Conservation (phyloP, 2,797 vertebrate genomes). For the Hypotaenidia okinawae region DNA sequence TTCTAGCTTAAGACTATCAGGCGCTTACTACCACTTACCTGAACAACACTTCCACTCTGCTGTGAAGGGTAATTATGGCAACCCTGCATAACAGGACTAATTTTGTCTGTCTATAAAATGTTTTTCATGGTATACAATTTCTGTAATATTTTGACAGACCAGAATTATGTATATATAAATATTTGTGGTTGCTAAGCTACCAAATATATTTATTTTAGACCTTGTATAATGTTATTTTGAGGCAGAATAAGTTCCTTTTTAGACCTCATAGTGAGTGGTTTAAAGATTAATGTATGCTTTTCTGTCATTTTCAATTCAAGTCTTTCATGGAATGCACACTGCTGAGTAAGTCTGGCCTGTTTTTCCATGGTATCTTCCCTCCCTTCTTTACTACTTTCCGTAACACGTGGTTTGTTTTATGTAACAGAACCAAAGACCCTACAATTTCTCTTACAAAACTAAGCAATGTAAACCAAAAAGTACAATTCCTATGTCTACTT, state of each 20-base stretch:
- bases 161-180: slow-evolving; percentile 64
- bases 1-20: background rate
- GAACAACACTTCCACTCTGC: background rate
- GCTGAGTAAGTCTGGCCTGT: background rate
- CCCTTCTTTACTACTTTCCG: background rate
- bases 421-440: background rate
- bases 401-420: background rate
- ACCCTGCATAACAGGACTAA: slow-evolving; percentile 10
- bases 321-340: background rate
- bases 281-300: slow-evolving; percentile 43
- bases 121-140: slow-evolving; percentile 45
- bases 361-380: background rate
- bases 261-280: slow-evolving; percentile 4
- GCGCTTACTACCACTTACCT: background rate
- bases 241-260: slow-evolving; percentile 43
- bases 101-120: slow-evolving; percentile 48
- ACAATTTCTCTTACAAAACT: background rate
- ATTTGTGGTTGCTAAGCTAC: slow-evolving; percentile 69
- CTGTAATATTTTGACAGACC: slow-evolving; percentile 58
- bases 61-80: slow-evolving; percentile 27
- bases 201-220: slow-evolving; percentile 61
- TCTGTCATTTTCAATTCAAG: background rate
- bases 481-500: background rate
- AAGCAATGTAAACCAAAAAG: background rate
- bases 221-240: slow-evolving; percentile 59